phyloP scores from a whole-genome alignment of 2,888 invertebrate species.

The Synergus umbraculus region DNA sequence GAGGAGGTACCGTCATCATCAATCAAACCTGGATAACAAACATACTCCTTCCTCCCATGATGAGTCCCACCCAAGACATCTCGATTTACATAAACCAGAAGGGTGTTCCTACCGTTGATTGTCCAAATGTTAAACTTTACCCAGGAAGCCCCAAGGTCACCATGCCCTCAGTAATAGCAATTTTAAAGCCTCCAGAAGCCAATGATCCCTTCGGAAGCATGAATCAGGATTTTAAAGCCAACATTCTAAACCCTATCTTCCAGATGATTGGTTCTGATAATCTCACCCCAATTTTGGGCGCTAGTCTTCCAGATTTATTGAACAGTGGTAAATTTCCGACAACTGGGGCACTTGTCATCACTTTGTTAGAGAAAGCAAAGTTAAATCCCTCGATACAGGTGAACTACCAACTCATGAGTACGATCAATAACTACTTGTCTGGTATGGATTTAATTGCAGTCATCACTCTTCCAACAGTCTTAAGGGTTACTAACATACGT shows the following conservation, averaged over 20 bases:
- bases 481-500: slow-evolving; percentile 4
- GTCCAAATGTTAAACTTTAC: not conserved
- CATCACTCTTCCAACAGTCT: slow-evolving; percentile 51
- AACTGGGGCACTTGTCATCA: slow-evolving; percentile 49
- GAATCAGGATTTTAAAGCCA: slow-evolving; percentile 13
- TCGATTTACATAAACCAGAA: not conserved
- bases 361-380: slow-evolving; percentile 47
- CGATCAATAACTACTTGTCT: not conserved
- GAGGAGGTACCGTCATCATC: not conserved
- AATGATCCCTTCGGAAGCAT: not conserved
- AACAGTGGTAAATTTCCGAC: slow-evolving; percentile 48
- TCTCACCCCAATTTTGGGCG: slow-evolving; percentile 47
- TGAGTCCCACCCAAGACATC: not conserved
- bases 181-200: not conserved
- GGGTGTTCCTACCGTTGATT: not conserved
- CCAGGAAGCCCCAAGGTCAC: not conserved
- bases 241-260: slow-evolving; percentile 45
- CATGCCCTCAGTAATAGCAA: not conserved
- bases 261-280: slow-evolving; percentile 47
- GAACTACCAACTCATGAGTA: slow-evolving; percentile 8
- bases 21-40: not conserved
- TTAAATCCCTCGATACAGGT: slow-evolving; percentile 37
- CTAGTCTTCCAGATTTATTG: not conserved
- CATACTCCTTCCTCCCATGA: not conserved
- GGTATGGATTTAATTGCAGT: slow-evolving; percentile 50